These are phyloP conservation scores for Selene dorsalis DNA, from an alignment of 2,797 vertebrate species.

Conservation along the genomic window DNA sequence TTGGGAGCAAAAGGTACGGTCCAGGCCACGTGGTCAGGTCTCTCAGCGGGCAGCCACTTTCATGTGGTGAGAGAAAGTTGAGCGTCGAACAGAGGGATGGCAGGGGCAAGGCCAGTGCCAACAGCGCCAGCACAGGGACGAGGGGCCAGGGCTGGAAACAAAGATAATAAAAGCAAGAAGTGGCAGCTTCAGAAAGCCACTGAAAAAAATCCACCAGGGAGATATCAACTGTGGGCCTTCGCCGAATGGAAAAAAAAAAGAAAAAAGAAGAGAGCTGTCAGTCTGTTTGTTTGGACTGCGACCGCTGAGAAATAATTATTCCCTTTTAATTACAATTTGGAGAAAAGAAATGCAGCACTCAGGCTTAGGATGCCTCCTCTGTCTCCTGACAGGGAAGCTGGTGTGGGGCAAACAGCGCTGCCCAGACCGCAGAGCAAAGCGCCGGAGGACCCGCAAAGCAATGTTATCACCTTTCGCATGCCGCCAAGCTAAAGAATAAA, in stretches of 20 bases:
- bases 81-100: slow-evolving; percentile 75
- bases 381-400: slow-evolving; percentile 57
- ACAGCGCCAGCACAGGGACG: slow-evolving; percentile 71
- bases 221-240: slow-evolving; percentile 76
- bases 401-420: slow-evolving; percentile 49
- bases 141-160: slow-evolving; percentile 82
- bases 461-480: slow-evolving; percentile 81
- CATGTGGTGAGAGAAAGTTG: slow-evolving; percentile 76
- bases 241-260: slow-evolving; percentile 37
- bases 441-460: slow-evolving; percentile 62
- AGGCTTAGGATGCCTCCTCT: slow-evolving; percentile 64
- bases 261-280: slow-evolving; percentile 68
- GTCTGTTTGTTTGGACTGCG: slow-evolving; percentile 81
- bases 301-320: slow-evolving; percentile 84
- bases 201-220: slow-evolving; percentile 73
- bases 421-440: slow-evolving; percentile 56
- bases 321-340: slow-evolving; percentile 85
- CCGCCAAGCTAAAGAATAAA: slow-evolving; percentile 66
- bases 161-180: slow-evolving; percentile 83
- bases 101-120: slow-evolving; percentile 64
- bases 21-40: slow-evolving; percentile 74
- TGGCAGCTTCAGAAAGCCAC: slow-evolving; percentile 77
- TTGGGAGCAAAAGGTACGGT: slow-evolving; percentile 80
- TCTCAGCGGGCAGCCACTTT: slow-evolving; percentile 78
- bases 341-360: slow-evolving; percentile 71